Evolutionary conservation across 2,113 vertebrate genomes (phyloP).

Genomic region (Pogonocichla stellata): DNA sequence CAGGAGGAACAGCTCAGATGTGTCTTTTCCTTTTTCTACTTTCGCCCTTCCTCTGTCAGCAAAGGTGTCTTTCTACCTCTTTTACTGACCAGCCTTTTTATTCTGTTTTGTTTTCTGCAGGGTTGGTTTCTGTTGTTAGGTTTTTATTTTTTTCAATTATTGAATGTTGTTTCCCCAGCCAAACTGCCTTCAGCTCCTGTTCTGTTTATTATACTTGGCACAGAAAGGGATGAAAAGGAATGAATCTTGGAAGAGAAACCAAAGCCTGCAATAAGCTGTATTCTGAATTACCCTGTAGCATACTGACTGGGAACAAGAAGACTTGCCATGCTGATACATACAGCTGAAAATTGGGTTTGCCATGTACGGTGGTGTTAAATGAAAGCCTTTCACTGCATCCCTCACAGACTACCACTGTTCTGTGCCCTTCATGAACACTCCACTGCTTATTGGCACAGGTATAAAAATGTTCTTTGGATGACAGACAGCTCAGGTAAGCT

Average conservation of each 20-base stretch:
- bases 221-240: conserved; percentile 38
- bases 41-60: not conserved
- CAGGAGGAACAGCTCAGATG: not conserved
- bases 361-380: not conserved
- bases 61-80: not conserved
- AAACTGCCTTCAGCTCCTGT: conserved; percentile 37
- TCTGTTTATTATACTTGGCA: conserved; percentile 40
- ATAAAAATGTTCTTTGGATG: conserved; percentile 31
- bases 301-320: conserved; percentile 4
- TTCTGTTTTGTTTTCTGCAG: not conserved
- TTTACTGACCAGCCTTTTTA: not conserved
- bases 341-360: conserved; percentile 36
- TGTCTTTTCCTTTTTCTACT: not conserved
- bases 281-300: conserved; percentile 46
- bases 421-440: not conserved
- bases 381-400: not conserved
- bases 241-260: conserved; percentile 28
- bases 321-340: conserved; percentile 12
- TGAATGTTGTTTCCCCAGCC: conserved; percentile 10
- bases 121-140: not conserved
- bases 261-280: conserved; percentile 47
- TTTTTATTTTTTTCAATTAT: not conserved
- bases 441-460: not conserved
- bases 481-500: conserved; percentile 19
- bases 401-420: not conserved